phyloP scores from a whole-genome alignment of 2,888 invertebrate genomes.

The Zygaena filipendulae region DNA sequence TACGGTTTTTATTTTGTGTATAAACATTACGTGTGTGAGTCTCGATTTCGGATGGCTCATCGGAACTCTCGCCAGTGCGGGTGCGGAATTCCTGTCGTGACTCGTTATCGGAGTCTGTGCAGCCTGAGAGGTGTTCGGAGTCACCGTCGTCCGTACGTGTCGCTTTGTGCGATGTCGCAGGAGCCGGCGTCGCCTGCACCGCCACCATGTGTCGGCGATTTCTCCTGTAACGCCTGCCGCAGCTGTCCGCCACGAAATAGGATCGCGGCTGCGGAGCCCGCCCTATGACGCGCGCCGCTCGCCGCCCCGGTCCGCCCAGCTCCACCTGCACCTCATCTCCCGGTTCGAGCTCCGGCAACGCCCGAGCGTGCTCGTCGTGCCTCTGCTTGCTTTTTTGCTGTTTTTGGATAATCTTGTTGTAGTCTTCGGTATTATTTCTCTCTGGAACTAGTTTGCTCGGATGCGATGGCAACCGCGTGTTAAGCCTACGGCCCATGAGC shows the following conservation, averaged over 20 bases:
- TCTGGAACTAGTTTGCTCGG: slow-evolving; percentile 2
- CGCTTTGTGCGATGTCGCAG: no score
- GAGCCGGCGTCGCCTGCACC: no score
- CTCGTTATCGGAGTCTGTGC: no score
- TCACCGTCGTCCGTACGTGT: no score
- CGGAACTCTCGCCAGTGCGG: no score
- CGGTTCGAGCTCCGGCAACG: slow-evolving; percentile 3
- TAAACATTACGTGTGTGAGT: no score
- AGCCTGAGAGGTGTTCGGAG: no score
- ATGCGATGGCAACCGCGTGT: slow-evolving; percentile 5
- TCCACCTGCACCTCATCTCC: slow-evolving; percentile 8
- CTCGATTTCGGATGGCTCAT: no score
- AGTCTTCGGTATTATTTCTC: slow-evolving; percentile 4
- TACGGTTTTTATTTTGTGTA: no score
- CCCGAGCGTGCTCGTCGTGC: slow-evolving; percentile 4
- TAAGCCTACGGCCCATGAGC: slow-evolving; percentile 5
- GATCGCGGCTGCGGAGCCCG: slow-evolving; percentile 8
- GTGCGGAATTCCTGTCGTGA: no score
- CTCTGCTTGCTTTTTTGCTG: slow-evolving; percentile 1
- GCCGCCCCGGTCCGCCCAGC: slow-evolving; percentile 1
- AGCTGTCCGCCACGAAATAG: slow-evolving; percentile 7
- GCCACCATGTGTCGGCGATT: slow-evolving; percentile 9
- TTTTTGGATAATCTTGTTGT: slow-evolving; percentile 1
- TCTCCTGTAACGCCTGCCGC: slow-evolving; percentile 3
- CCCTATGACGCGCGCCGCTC: slow-evolving; percentile 2